phyloP scores from a whole-genome alignment of 2,797 vertebrate genomes.

The Lithobates pipiens region DNA sequence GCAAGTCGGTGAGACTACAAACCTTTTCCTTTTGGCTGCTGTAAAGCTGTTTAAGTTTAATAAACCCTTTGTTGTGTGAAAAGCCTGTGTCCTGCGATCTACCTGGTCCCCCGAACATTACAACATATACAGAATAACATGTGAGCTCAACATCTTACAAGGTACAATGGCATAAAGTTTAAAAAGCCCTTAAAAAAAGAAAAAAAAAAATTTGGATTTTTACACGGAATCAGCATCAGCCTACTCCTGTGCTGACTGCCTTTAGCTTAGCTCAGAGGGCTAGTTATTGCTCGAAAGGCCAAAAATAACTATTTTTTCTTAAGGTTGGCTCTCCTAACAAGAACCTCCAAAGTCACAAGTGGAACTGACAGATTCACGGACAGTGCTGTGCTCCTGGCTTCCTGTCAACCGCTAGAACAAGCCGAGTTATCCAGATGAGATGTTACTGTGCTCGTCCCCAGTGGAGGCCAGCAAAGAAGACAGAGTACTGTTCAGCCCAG shows the following conservation, averaged over 20 bases:
- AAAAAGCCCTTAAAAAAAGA: neutral
- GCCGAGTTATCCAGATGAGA: conserved; percentile 30
- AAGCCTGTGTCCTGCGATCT: too few species aligned
- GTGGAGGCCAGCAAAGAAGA: conserved; percentile 17
- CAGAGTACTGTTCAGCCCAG: conserved; percentile 31
- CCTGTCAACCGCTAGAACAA: conserved; percentile 30
- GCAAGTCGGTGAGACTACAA: too few species aligned
- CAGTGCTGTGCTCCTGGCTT: conserved; percentile 1
- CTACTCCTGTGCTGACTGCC: neutral
- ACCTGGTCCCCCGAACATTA: too few species aligned
- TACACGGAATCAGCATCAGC: neutral
- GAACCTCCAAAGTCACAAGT: conserved; percentile 15
- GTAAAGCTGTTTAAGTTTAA: too few species aligned
- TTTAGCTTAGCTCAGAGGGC: neutral
- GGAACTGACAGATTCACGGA: conserved; percentile 8
- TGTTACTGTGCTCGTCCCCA: conserved; percentile 6
- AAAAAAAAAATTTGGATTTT: neutral
- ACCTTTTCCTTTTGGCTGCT: too few species aligned
- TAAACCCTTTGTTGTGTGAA: too few species aligned
- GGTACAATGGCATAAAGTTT: neutral
- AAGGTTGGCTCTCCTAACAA: neutral
- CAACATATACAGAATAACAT: neutral
- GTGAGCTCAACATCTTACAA: neutral
- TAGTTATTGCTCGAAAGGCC: neutral
- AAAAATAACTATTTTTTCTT: neutral